Percentiles rank a stretch among this genome's conserved stretches.
phyloP scores from a whole-genome alignment of 2,888 invertebrate genomes.

The Oxyscelio sp. region DNA sequence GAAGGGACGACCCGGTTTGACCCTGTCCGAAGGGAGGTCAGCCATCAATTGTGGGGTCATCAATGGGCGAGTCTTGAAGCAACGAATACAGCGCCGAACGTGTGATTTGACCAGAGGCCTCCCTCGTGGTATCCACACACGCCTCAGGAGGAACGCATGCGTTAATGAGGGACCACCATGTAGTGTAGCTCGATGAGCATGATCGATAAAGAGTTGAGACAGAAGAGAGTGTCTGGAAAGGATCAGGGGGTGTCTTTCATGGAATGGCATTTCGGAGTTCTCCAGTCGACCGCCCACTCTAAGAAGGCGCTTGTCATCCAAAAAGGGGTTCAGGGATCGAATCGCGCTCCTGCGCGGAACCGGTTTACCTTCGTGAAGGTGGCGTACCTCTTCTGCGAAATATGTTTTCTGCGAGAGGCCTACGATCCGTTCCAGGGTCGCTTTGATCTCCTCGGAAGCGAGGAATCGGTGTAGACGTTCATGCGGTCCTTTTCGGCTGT shows the following conservation, averaged over 20 bases:
- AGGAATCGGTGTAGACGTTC: too few relatives aligned
- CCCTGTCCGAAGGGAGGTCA: neutral
- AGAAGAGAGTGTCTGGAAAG: neutral
- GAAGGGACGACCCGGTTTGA: neutral
- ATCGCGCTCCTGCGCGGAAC: too few relatives aligned
- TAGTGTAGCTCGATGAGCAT: neutral
- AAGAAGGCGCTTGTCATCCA: neutral
- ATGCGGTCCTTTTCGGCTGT: too few relatives aligned
- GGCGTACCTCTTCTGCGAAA: too few relatives aligned
- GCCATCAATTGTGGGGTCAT: neutral
- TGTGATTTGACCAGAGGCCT: neutral
- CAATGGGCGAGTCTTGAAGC: neutral
- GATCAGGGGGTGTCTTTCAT: neutral
- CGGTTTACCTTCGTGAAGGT: too few relatives aligned
- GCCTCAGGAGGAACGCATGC: neutral
- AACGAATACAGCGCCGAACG: neutral
- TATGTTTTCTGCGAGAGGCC: too few relatives aligned
- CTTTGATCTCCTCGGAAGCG: too few relatives aligned
- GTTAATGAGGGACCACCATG: neutral
- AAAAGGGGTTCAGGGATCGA: neutral
- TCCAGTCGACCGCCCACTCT: neutral
- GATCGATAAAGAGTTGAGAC: neutral
- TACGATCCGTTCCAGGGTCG: too few relatives aligned
- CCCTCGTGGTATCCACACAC: neutral
- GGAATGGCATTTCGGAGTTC: neutral